A percentile compares a stretch with the other conserved stretches of the same genome.
These are phyloP conservation scores for Argopecten irradians DNA, from an alignment of 1,140 invertebrate species.

Conservation along the genomic window DNA sequence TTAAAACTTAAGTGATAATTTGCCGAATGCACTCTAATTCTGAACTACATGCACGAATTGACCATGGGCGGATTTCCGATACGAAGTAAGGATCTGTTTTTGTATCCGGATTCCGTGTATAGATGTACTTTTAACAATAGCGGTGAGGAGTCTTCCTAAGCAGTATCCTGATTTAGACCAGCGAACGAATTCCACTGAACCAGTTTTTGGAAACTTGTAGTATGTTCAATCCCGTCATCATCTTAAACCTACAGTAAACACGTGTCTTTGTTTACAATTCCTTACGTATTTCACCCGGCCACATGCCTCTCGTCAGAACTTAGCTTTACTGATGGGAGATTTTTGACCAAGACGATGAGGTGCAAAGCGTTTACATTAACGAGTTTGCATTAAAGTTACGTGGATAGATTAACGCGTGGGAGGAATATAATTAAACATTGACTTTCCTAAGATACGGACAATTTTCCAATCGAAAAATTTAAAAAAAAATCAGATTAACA, in stretches of 20 bases:
- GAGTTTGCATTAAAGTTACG: neutral
- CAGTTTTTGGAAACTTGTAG: neutral
- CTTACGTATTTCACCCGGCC: neutral
- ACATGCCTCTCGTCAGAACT: neutral
- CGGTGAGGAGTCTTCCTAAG: neutral
- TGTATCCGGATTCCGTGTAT: too few relatives aligned
- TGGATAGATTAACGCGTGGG: neutral
- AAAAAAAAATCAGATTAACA: too few relatives aligned
- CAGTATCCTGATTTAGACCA: neutral
- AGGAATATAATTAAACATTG: too few relatives aligned
- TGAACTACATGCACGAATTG: too few relatives aligned
- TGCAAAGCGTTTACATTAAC: neutral
- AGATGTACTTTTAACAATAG: neutral
- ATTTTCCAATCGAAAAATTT: too few relatives aligned
- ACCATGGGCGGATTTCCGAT: too few relatives aligned
- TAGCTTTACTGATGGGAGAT: neutral
- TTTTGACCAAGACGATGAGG: neutral
- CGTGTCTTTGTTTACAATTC: neutral
- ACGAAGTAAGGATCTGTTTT: too few relatives aligned
- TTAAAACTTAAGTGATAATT: too few relatives aligned
- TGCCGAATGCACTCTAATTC: too few relatives aligned
- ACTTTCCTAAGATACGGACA: too few relatives aligned
- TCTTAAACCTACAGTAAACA: constrained; percentile 1
- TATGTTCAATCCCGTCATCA: neutral
- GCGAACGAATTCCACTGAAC: neutral